Evolutionary conservation across 2,888 invertebrate species (phyloP), one percentile per base, ranked within the genome.

Genomic region (Pharmacophagus antenor): DNA sequence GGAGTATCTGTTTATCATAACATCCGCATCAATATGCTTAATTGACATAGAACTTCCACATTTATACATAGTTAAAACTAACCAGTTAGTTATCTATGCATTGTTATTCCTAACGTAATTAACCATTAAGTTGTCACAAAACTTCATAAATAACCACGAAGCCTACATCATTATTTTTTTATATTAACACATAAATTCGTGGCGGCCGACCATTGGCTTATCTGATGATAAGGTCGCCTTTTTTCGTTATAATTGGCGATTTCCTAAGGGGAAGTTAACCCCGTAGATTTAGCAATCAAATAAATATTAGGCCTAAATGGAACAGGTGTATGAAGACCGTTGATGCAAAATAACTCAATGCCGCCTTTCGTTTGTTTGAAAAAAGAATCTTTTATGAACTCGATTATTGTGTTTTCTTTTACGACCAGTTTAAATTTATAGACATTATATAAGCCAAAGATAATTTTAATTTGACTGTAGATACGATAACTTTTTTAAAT

Each of bases 281-380:
- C 53, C 10, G 53, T 70, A 76, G 73, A 79, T 85, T 88, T 86
- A 82, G 87, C 88, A 88, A 88, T 88, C 88, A 88, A 85, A 87
- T 87, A 84, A 85, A 85, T 86, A 88, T 88, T 87, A 88, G 79
- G 66, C 69, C 68, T 68, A 73, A 81, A 79, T 77, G 74, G 71
- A 82, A 70, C 87, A 88, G 88, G 87, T 87, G 83, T 41, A 58
- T 62, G 68, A 56, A 47, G 62, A 61, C 70, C 70, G 73, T 73
- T 74, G 65, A 65, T 64, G 74, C 74, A 62, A 73, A 80, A 78
- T 78, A 75, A 77, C 71, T 77, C 74, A 76, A 72, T 73, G 72
- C 65, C 64, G 66, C 65, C 68, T 71, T 65, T 50, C 31, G 25
- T 50, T 31, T 17, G 66, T 66, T 56, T 58, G 51, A 52, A 52